Conservation (phyloP, 2,888 invertebrate genomes). For the Meteorus cinctellus region DNA sequence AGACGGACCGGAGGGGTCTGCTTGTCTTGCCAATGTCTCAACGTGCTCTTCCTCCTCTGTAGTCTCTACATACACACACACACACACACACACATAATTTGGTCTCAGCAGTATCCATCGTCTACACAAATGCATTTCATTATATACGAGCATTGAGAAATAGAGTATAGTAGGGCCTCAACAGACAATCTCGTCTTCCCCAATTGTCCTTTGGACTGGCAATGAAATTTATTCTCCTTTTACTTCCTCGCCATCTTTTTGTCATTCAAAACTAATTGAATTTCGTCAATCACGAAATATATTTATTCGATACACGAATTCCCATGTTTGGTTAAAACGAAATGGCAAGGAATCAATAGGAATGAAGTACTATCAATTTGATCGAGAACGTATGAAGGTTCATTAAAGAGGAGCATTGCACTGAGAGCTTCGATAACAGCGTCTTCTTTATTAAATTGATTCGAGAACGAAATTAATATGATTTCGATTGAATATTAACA, state of each 20-base stretch:
- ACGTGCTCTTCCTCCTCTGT: conserved; percentile 9
- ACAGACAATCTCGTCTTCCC: conserved; percentile 18
- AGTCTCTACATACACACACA: neutral
- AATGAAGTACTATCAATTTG: neutral
- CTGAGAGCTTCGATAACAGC: too few species aligned
- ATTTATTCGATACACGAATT: conserved; percentile 20
- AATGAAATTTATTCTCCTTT: conserved; percentile 15
- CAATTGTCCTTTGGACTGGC: neutral
- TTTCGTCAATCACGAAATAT: conserved; percentile 8
- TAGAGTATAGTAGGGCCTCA: neutral
- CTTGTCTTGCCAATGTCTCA: conserved; percentile 12
- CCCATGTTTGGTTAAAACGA: neutral
- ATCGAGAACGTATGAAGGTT: neutral
- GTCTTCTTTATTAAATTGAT: too few species aligned
- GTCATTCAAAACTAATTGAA: conserved; percentile 30
- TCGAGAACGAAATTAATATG: too few species aligned
- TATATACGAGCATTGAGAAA: neutral
- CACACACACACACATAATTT: neutral
- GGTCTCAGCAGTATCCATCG: neutral
- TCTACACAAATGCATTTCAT: neutral
- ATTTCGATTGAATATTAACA: too few species aligned
- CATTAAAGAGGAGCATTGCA: too few species aligned
- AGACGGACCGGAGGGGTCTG: conserved; percentile 21
- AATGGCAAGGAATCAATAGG: neutral
- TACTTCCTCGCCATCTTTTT: neutral